Evolutionary conservation across 2,888 invertebrate genomes (phyloP).

Genomic region (Drosophila sordidula): DNA sequence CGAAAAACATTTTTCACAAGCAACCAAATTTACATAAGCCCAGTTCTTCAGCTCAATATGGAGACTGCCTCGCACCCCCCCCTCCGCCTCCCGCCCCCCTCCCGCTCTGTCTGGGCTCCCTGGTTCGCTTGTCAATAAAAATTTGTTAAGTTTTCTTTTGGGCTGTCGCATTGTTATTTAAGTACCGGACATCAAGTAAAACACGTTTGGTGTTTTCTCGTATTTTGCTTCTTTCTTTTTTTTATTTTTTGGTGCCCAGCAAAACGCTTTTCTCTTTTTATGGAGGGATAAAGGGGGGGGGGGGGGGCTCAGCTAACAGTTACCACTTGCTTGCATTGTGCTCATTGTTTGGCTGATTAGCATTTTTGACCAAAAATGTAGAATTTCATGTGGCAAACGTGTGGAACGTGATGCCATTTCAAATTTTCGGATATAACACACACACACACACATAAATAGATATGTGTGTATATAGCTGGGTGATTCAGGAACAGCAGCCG

Average conservation of each 20-base stretch:
- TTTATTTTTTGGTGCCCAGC: slow-evolving; percentile 26
- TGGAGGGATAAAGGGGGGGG: not conserved
- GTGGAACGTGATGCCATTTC: slow-evolving; percentile 61
- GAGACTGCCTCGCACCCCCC: not conserved
- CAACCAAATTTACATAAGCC: slow-evolving; percentile 45
- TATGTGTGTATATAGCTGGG: not conserved
- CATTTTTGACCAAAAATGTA: slow-evolving; percentile 44
- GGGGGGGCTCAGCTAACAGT: slow-evolving; percentile 13
- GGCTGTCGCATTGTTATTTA: slow-evolving; percentile 58
- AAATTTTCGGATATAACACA: slow-evolving; percentile 27
- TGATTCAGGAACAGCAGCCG: slow-evolving; percentile 8
- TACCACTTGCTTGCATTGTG: not conserved
- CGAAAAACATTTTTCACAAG: slow-evolving; percentile 39
- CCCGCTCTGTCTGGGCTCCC: not conserved
- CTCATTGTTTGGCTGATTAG: slow-evolving; percentile 33
- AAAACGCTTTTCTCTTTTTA: slow-evolving; percentile 48
- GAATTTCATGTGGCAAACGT: slow-evolving; percentile 63
- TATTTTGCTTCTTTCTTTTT: not conserved
- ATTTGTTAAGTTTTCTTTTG: slow-evolving; percentile 43
- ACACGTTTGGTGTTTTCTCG: slow-evolving; percentile 56
- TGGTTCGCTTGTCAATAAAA: slow-evolving; percentile 21
- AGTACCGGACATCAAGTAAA: slow-evolving; percentile 68
- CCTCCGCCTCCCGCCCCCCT: not conserved
- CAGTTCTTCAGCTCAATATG: slow-evolving; percentile 48
- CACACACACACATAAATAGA: no score